Conservation (phyloP, 2,113 vertebrate genomes). For the Calidris pygmaea region DNA sequence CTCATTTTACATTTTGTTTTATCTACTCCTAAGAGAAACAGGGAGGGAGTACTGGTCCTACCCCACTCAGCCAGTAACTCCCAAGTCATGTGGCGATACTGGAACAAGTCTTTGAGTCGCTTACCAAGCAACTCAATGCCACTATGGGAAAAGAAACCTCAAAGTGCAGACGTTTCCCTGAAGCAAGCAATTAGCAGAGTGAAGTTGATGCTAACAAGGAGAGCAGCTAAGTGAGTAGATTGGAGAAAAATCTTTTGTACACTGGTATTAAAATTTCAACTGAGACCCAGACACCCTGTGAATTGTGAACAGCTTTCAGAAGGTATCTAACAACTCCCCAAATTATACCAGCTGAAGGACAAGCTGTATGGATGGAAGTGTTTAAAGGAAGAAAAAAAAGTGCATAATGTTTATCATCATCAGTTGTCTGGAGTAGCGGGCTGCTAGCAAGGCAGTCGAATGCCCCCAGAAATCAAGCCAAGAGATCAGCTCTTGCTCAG, state of each 20-base stretch:
- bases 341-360: background rate
- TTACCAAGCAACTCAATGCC: background rate
- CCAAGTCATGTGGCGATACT: background rate
- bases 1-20: background rate
- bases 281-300: background rate
- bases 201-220: background rate
- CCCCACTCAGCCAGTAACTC: background rate
- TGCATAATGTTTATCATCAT: background rate
- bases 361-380: background rate
- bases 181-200: constrained; percentile 19
- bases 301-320: background rate
- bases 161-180: constrained; percentile 27
- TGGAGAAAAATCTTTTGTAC: background rate
- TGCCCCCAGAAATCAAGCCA: background rate
- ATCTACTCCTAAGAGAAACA: background rate
- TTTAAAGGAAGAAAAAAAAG: background rate
- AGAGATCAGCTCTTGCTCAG: background rate
- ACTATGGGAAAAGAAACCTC: constrained; percentile 23
- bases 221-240: background rate
- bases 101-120: background rate
- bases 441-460: background rate
- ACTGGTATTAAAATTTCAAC: background rate
- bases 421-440: background rate
- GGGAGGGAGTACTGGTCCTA: background rate
- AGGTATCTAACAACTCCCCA: background rate